Percentiles rank a stretch among this genome's conserved stretches.
Conservation (phyloP, 2,888 invertebrate genomes). For the Campopleginae sp. region DNA sequence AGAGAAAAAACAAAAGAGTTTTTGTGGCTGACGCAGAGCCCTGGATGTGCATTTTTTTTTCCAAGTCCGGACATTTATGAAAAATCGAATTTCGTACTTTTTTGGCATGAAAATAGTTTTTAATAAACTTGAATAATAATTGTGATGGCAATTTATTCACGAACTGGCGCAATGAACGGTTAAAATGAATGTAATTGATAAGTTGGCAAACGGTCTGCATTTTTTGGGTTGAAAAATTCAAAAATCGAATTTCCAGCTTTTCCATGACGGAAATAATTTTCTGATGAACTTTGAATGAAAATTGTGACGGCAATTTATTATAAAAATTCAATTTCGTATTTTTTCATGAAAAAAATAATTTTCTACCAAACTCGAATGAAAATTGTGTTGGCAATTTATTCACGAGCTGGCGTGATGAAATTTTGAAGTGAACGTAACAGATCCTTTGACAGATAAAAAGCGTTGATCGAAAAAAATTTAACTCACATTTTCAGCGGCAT, state of each 20-base stretch:
- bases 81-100: neutral
- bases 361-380: too few relatives aligned
- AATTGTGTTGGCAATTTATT: too few relatives aligned
- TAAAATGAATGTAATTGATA: too few relatives aligned
- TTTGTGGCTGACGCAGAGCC: neutral
- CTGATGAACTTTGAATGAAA: neutral
- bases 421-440: neutral
- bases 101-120: neutral
- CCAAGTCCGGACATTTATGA: neutral
- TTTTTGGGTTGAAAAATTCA: neutral
- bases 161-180: neutral
- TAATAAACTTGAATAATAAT: neutral
- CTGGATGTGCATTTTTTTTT: neutral
- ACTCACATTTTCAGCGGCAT: constrained; percentile 96
- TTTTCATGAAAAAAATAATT: too few relatives aligned
- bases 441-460: too few relatives aligned
- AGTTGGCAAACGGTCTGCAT: too few relatives aligned
- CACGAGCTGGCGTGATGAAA: neutral
- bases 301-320: neutral
- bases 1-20: neutral
- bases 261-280: neutral
- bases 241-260: too few relatives aligned
- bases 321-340: too few relatives aligned
- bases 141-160: neutral
- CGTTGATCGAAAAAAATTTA: neutral